Evolutionary conservation across 1,140 invertebrate species (phyloP), one percentile per base, ranked within the genome.

Genomic region (Apis laboriosa): DNA sequence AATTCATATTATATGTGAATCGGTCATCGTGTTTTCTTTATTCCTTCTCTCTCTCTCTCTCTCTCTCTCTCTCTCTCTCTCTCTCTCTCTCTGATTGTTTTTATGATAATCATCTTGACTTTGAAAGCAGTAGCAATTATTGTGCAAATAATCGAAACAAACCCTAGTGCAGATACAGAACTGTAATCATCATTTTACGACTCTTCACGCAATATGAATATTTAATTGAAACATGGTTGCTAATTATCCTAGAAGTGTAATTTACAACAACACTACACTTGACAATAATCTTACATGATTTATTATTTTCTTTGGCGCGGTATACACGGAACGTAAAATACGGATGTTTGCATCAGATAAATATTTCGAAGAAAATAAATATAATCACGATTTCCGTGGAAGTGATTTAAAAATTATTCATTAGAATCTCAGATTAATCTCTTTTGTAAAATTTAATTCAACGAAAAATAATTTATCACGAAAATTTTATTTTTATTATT

Each of bases 1-100:
- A 64, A 72, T 61, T 86, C 74, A 24, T 77, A 73, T 43, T 43
- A 43, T 21, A 28, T 82, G 34, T 51, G 15, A 74, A 55, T 51
- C 17, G 53, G 28, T 28, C 17, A 34, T 28, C 19, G 19, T 19
- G 34, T 43, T 43, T 43, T 43, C 34, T 2, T 58, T 9, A 19
- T 9, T 43, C 58, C 61, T 56, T 49, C 19, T 43, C 34, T 17
- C 13, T 63, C 24, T 49, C 58, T 66, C 56, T 49, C 19, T 43
- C 34, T 17, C 13, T 61, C 24, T 49, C n/a, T 15, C 21, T 77
- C 13, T n/a, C 43, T n/a, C 1, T 24, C 56, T 8, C 34, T 43
- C 34, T 43, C 34, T 53, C 28, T 75, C 19, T 15, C 43, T 19
- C 28, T 24, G 28, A 63, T 51, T 24, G 53, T 17, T 24, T n/a